Conservation (phyloP, 2,888 invertebrate genomes). For the Choristoneura rosaceana region DNA sequence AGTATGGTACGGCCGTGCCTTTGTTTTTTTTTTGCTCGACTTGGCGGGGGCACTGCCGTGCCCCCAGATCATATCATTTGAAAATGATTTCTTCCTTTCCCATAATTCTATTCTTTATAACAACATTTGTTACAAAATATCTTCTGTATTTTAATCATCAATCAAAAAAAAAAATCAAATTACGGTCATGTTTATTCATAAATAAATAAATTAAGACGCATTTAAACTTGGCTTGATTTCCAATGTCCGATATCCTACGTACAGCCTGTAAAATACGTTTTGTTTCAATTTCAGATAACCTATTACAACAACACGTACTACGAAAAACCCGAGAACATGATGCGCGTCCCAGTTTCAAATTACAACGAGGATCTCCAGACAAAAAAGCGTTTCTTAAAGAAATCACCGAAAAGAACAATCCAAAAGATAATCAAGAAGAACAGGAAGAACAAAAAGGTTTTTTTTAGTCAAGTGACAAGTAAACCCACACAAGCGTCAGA, state of each 20-base stretch:
- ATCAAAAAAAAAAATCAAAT: too few relatives aligned
- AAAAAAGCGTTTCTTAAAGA: conserved; percentile 59
- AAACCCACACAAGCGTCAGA: conserved; percentile 51
- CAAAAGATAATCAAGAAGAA: conserved; percentile 79
- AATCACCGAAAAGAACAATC: conserved; percentile 68
- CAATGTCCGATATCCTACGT: background rate
- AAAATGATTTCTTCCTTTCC: too few relatives aligned
- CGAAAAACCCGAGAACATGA: conserved; percentile 69
- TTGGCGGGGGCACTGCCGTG: too few relatives aligned
- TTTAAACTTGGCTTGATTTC: background rate
- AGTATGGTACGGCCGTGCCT: too few relatives aligned
- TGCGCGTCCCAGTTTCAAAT: conserved; percentile 61
- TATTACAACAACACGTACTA: conserved; percentile 59
- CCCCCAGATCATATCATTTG: too few relatives aligned
- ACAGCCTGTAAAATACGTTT: background rate
- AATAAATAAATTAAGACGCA: background rate
- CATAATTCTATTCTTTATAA: too few relatives aligned
- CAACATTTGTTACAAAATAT: too few relatives aligned
- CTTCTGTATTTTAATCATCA: too few relatives aligned
- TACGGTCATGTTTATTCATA: too few relatives aligned
- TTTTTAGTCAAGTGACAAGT: conserved; percentile 52
- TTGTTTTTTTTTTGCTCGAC: too few relatives aligned
- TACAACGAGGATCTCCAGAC: conserved; percentile 55
- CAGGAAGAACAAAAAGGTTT: conserved; percentile 58
- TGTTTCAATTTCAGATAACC: conserved; percentile 38